Base-by-base conservation (phyloP, 2,888 invertebrate genomes). In the Diarsia dahlii region DNA sequence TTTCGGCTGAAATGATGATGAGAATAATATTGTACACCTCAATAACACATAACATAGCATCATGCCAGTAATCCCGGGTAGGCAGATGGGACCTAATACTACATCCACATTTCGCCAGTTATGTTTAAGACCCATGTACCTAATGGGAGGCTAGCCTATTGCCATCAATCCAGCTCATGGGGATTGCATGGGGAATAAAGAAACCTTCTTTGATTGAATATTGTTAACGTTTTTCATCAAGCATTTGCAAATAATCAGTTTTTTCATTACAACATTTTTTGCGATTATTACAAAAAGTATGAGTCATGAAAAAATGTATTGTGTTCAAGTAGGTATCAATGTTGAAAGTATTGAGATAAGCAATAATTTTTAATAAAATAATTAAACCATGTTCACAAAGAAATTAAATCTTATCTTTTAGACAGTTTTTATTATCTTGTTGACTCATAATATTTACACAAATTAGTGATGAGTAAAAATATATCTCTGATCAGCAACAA, bases 361-460 rank as follows among this genome's bases (percentile, higher is more conserved):
- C 13, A 63, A 65, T 76, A 39, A 46, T 56, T 18, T 79, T 15
- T 20, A 34, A 18, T 34, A 9, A 28, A 34, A 39, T 23, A 58
- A 54, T 54, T 66, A 63, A 66, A 68, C 18, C 12, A 66, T 45
- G 45, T 64, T 50, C n/a, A 71, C 65, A 76, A 81, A 77, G 62
- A 68, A 81, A 81, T 73, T 18, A 78, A 62, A 82, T 85, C 73
- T 84, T 84, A 84, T 84, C 86, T 50, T 18, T 4, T 45, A 45
- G 39, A 74, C 76, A 69, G 39, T 83, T 64, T 80, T 58, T 28
- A 52, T 65, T 84, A 83, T 83, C 86, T 82, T 65, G 46, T 75
- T 62, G 45, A 66, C 56, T 69, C 52, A 66, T 23, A 23, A 48
- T 69, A 65, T 81, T 76, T 69, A 68, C 58, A n/a, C 54, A 46